A percentile compares a stretch with the other conserved stretches of the same genome.
phyloP scores from a whole-genome alignment of 2,113 vertebrate genomes.

The Alethe diademata region DNA sequence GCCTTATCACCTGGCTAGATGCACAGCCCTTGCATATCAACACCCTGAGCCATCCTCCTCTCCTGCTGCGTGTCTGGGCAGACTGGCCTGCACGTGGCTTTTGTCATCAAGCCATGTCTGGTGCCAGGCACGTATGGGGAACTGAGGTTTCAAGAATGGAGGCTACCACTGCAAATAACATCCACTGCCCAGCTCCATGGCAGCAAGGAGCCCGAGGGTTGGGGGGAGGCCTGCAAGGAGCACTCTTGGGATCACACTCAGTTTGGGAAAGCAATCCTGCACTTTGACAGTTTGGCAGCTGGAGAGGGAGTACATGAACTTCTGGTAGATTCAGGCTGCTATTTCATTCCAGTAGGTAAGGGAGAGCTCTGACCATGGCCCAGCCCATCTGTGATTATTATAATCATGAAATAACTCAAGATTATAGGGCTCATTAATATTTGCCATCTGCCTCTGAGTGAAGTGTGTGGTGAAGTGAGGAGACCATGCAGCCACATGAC shows the following conservation, averaged over 20 bases:
- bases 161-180: not conserved
- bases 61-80: not conserved
- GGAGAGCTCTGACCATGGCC: not conserved
- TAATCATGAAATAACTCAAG: not conserved
- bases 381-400: not conserved
- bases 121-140: not conserved
- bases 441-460: not conserved
- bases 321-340: not conserved
- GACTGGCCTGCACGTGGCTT: not conserved
- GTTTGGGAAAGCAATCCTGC: not conserved
- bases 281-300: not conserved
- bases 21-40: too few species aligned
- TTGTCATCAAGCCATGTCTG: not conserved
- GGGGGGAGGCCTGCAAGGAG: not conserved
- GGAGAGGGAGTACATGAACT: not conserved
- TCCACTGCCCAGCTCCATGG: not conserved
- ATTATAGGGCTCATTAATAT: not conserved
- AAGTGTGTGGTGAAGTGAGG: not conserved
- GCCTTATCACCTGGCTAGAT: not conserved
- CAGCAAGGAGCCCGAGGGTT: not conserved
- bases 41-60: rapidly evolving
- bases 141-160: not conserved
- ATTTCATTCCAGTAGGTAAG: not conserved
- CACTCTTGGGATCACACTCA: rapidly evolving
- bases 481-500: rapidly evolving